Base-by-base conservation (phyloP, 2,113 vertebrate genomes). In the Noturus placidus region DNA sequence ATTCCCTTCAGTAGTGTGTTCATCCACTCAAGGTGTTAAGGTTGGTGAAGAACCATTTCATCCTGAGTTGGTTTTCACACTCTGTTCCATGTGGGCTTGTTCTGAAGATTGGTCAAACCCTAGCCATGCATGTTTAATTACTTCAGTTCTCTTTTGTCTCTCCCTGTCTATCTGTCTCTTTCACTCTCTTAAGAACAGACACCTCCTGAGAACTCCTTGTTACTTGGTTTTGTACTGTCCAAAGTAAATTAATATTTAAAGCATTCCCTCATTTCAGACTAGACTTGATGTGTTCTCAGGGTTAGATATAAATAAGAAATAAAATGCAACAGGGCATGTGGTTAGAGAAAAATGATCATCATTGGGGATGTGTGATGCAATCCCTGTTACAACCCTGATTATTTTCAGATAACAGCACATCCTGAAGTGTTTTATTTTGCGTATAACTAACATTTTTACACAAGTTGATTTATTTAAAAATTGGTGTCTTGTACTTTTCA, bases 91-190 rank as follows among this genome's bases (percentile, higher is more conserved):
- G 96, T 97, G 97, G 96, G 96, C 96, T 95, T 97, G 97, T 97
- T 97, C 92, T 97, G 96, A 97, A 97, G 94, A 95, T 96, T 96
- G 97, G 97, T 98, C 97, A 98, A 96, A 97, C 96, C 95, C 94
- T 95, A 96, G 96, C 96, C 96, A 95, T 96, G 97, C 97, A 97
- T 97, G 96, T 97, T 99, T 99, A 99, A 99, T 99, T 98, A 97
- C 95, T 93, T 94, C 93, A 25, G 19, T 19, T 86, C 33, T 83
- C 83, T 82, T 82, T 88, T 70, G 80, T 63, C 76, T 85, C 30
- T 69, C 54, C 91, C 93, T 95, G 94, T 94, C 94, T 94, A 94
- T 95, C 93, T 96, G 94, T 92, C 91, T 95, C 95, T 94, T 93
- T 95, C 95, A 95, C 95, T 94, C 95, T 94, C 95, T 94, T 93